Evolutionary conservation across 1,140 invertebrate species (phyloP).

Genomic region (Drosophila kanapiae): DNA sequence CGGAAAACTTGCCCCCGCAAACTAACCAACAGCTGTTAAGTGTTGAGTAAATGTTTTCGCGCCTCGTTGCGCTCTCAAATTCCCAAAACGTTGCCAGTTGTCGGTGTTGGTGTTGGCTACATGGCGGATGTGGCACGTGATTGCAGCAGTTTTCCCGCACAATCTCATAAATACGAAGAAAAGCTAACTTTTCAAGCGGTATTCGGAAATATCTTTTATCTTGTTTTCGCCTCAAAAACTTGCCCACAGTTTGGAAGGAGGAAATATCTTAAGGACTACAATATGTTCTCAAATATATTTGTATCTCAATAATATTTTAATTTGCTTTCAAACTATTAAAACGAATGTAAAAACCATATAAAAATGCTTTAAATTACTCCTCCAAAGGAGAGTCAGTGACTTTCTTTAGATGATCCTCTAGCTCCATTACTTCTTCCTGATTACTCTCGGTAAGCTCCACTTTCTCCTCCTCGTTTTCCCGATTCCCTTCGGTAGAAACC

Average conservation of each 20-base stretch:
- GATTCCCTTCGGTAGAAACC: too few species aligned
- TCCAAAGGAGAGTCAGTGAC: background rate
- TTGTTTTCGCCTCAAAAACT: background rate
- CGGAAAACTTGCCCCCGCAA: conserved; percentile 23
- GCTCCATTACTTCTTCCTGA: background rate
- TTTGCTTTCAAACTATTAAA: background rate
- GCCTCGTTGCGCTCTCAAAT: conserved; percentile 72
- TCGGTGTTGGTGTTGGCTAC: conserved; percentile 28
- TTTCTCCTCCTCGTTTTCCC: background rate
- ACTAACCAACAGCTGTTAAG: conserved; percentile 72
- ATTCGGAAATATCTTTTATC: conserved; percentile 8
- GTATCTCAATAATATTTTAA: background rate
- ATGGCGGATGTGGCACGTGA: conserved; percentile 66
- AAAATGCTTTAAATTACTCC: background rate
- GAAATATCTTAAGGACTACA: background rate
- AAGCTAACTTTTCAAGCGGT: conserved; percentile 11
- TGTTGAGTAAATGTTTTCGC: conserved; percentile 83
- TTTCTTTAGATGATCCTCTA: background rate
- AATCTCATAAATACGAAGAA: conserved; percentile 23
- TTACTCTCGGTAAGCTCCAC: background rate
- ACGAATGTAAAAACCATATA: background rate
- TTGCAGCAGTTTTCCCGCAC: conserved; percentile 34
- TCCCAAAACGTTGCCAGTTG: conserved; percentile 63
- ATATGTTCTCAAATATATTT: background rate
- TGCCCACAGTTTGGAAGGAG: background rate